Evolutionary conservation across 2,113 vertebrate genomes (phyloP).

Genomic region (Euleptes europaea): DNA sequence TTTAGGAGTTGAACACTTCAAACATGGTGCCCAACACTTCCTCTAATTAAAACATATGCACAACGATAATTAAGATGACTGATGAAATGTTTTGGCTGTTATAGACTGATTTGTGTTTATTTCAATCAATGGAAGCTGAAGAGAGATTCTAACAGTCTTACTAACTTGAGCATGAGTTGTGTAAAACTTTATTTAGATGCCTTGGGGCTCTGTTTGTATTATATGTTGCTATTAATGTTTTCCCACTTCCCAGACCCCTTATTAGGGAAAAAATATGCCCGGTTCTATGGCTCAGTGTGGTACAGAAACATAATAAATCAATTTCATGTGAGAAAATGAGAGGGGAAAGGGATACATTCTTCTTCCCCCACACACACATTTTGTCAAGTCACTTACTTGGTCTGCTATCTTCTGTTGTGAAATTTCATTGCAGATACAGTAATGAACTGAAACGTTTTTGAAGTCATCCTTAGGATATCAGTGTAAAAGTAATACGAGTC

Average conservation of each 20-base stretch:
- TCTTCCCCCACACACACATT: no score
- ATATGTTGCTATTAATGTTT: no score
- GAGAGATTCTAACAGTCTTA: neutral
- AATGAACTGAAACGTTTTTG: neutral
- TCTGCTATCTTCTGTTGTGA: neutral
- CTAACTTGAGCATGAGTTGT: neutral
- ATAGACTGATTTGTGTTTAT: neutral
- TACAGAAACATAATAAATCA: neutral
- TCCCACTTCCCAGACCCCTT: no score
- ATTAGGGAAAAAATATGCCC: neutral
- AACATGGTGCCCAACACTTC: neutral
- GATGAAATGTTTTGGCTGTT: neutral
- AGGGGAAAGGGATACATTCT: neutral
- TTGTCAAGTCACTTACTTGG: neutral
- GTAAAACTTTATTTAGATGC: neutral
- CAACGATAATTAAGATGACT: neutral
- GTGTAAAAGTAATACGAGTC: constrained; percentile 3
- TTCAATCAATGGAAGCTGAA: neutral
- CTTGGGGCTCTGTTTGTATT: neutral
- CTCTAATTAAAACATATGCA: neutral
- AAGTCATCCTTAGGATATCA: constrained; percentile 3
- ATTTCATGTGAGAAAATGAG: neutral
- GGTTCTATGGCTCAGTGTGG: neutral
- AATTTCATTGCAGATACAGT: neutral
- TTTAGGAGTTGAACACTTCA: neutral